These are phyloP conservation scores for Smithornis capensis DNA, from an alignment of 2,113 vertebrate species.

Conservation along the genomic window DNA sequence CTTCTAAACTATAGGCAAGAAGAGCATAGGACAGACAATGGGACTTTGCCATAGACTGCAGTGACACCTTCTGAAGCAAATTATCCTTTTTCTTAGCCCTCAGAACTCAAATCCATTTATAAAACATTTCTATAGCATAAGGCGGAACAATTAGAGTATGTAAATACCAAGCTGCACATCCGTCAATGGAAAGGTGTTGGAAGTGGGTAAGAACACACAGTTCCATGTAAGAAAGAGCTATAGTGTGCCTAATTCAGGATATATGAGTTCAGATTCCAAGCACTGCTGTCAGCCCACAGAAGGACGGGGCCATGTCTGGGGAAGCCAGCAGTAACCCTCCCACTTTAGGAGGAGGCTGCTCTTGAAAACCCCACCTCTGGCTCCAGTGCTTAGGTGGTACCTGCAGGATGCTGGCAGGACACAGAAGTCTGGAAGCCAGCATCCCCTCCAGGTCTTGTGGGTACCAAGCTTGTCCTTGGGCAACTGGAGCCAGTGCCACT, in stretches of 20 bases:
- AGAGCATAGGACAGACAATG: accelerated
- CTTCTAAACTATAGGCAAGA: background rate
- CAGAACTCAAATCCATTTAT: background rate
- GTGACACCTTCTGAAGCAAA: background rate
- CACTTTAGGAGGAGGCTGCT: background rate
- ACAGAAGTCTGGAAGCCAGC: background rate
- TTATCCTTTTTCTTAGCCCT: background rate
- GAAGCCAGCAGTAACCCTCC: background rate
- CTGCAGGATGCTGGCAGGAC: background rate
- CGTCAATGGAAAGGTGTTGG: background rate
- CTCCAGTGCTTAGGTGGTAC: background rate
- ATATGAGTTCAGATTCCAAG: background rate
- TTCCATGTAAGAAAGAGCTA: background rate
- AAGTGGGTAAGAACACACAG: background rate
- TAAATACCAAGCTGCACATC: background rate
- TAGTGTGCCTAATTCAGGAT: accelerated
- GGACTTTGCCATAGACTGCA: background rate
- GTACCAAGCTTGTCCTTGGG: accelerated
- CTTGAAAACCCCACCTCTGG: background rate
- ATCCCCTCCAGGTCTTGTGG: accelerated
- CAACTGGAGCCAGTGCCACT: background rate
- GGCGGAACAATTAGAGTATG: background rate
- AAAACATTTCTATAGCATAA: background rate
- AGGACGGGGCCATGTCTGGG: background rate
- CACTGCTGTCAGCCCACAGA: background rate